A percentile compares a stretch with the other conserved stretches of the same genome.
Conservation (phyloP, 1,140 invertebrate genomes). For the Diabrotica virgifera region DNA sequence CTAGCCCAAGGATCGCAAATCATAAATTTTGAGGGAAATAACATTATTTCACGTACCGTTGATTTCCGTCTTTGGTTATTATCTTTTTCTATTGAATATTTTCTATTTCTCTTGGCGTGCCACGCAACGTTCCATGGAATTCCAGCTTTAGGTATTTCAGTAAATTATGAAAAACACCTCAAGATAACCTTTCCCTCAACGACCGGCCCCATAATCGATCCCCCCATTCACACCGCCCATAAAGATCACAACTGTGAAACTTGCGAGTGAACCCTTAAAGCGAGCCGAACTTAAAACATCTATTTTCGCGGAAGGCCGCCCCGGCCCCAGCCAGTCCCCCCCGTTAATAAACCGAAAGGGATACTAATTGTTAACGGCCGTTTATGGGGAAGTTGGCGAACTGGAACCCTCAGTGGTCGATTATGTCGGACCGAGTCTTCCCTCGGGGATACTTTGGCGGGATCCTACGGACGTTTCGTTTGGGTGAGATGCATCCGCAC, state of each 20-base stretch:
- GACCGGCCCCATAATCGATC: not conserved
- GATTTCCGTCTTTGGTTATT: too few species aligned
- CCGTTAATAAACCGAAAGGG: slow-evolving; percentile 5
- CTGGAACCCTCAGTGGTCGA: slow-evolving; percentile 8
- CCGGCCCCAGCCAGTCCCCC: not conserved
- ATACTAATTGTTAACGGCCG: slow-evolving; percentile 20
- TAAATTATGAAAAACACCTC: too few species aligned
- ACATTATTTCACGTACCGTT: too few species aligned
- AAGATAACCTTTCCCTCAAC: too few species aligned
- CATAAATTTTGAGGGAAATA: too few species aligned
- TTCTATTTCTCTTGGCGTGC: too few species aligned
- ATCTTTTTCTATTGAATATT: too few species aligned
- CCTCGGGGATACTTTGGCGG: slow-evolving; percentile 1
- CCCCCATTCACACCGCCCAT: not conserved
- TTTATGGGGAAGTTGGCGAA: slow-evolving; percentile 16
- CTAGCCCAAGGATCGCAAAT: too few species aligned
- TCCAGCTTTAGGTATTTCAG: too few species aligned
- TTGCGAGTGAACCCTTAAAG: not conserved
- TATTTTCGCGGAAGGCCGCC: slow-evolving; percentile 10
- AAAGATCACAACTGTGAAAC: slow-evolving; percentile 2
- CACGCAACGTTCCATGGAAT: too few species aligned
- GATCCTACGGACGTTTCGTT: not conserved
- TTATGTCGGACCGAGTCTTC: slow-evolving; percentile 6
- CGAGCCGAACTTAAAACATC: slow-evolving; percentile 17
- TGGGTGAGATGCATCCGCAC: not conserved